Conservation (phyloP, 2,888 invertebrate genomes). For the Scrobipalpa costella region DNA sequence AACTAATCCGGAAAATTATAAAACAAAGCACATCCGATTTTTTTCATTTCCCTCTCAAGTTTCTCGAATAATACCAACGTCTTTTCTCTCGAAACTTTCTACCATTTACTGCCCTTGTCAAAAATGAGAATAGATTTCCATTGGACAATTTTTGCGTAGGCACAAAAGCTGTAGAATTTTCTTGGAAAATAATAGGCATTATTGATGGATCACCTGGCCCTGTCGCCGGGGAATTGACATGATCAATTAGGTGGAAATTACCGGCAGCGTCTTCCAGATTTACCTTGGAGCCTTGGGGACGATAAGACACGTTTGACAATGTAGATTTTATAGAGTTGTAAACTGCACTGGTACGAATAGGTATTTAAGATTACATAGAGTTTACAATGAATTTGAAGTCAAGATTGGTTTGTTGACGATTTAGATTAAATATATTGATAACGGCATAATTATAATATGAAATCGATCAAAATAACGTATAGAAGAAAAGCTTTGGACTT, state of each 20-base stretch:
- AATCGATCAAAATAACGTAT: no score
- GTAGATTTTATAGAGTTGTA: not conserved
- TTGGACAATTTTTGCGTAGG: not conserved
- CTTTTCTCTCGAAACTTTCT: not conserved
- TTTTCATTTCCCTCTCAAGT: no score
- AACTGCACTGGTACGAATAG: not conserved
- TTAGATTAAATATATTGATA: no score
- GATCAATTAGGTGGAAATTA: slow-evolving; percentile 38
- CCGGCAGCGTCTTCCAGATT: slow-evolving; percentile 31
- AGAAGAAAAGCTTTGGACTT: no score
- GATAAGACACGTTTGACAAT: slow-evolving; percentile 17
- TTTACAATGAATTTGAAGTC: no score
- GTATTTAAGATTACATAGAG: not conserved
- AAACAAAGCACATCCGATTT: no score
- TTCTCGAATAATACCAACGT: no score
- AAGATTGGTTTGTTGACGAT: no score
- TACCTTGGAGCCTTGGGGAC: not conserved
- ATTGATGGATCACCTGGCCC: slow-evolving; percentile 40
- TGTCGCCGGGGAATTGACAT: slow-evolving; percentile 28
- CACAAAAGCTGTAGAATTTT: slow-evolving; percentile 15
- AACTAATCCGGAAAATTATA: no score
- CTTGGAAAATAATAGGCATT: slow-evolving; percentile 30
- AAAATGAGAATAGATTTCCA: not conserved
- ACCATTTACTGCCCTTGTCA: not conserved
- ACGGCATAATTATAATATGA: no score